phyloP scores from a whole-genome alignment of 1,140 invertebrate genomes.

The Pectinophora gossypiella region DNA sequence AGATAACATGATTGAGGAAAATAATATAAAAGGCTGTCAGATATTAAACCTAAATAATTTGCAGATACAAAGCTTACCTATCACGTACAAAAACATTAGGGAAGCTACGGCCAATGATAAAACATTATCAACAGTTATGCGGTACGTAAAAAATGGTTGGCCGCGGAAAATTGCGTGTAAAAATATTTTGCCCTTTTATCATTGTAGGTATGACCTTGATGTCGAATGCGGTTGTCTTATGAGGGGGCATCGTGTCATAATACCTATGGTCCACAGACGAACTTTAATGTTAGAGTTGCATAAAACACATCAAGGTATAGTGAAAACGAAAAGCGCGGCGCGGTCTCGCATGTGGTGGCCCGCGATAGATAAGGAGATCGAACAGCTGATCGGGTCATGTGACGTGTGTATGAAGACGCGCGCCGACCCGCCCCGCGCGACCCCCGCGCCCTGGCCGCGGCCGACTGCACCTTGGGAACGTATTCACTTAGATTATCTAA shows the following conservation, averaged over 20 bases:
- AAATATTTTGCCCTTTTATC: not conserved
- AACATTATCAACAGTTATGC: not conserved
- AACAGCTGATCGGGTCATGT: not conserved
- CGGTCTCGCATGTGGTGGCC: constrained; percentile 13
- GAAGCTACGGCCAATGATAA: not conserved
- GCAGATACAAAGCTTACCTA: no score
- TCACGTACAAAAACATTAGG: not conserved
- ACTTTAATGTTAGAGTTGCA: constrained; percentile 22
- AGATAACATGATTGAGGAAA: no score
- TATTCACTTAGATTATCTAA: constrained; percentile 5
- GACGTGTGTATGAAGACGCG: not conserved
- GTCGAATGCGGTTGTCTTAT: constrained; percentile 8
- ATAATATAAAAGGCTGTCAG: no score
- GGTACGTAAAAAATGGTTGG: constrained; percentile 2
- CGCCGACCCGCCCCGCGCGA: not conserved
- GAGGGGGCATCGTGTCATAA: constrained; percentile 12
- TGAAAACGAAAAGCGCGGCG: constrained; percentile 24
- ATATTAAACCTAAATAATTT: no score
- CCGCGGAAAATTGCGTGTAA: constrained; percentile 2
- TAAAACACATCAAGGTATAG: constrained; percentile 22
- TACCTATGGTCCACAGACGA: constrained; percentile 15
- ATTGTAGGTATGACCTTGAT: not conserved
- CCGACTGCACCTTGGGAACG: not conserved
- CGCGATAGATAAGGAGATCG: constrained; percentile 7
- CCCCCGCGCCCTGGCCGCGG: not conserved